Conservation (phyloP, 2,113 vertebrate species). For the Stigmatopora argus region DNA sequence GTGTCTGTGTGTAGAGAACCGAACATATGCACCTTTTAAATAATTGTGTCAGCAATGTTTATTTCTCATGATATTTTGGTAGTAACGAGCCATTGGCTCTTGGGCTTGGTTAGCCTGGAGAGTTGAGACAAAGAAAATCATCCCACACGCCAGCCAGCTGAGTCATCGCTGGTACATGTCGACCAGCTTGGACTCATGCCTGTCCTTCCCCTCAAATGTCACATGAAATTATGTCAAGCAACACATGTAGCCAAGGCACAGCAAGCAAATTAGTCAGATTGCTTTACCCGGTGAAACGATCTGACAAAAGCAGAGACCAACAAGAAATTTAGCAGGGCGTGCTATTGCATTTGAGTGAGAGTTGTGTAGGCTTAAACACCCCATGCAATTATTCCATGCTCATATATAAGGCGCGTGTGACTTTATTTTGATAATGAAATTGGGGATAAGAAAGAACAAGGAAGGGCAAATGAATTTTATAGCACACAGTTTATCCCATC, state of each 20-base stretch:
- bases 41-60: conserved; percentile 16
- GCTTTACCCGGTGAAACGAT: conserved; percentile 13
- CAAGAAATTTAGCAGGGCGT: not conserved
- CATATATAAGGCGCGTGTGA: too few species aligned
- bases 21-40: conserved; percentile 7
- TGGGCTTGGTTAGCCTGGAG: conserved; percentile 41
- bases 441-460: too few species aligned
- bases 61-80: conserved; percentile 20
- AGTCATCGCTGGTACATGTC: conserved; percentile 50
- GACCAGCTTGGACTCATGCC: conserved; percentile 40
- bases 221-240: conserved; percentile 49
- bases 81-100: conserved; percentile 45
- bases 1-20: too few species aligned
- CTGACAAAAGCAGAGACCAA: conserved; percentile 2
- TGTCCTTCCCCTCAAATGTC: conserved; percentile 54
- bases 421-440: too few species aligned
- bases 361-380: not conserved
- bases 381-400: too few species aligned
- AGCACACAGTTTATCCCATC: too few species aligned
- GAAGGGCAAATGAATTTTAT: too few species aligned
- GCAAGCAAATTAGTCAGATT: conserved; percentile 26
- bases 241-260: conserved; percentile 28
- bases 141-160: conserved; percentile 54
- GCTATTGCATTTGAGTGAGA: not conserved
- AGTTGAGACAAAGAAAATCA: conserved; percentile 46